Evolutionary conservation across 2,888 invertebrate genomes (phyloP), one percentile per base, ranked within the genome.

Genomic region (Acleris holmiana): DNA sequence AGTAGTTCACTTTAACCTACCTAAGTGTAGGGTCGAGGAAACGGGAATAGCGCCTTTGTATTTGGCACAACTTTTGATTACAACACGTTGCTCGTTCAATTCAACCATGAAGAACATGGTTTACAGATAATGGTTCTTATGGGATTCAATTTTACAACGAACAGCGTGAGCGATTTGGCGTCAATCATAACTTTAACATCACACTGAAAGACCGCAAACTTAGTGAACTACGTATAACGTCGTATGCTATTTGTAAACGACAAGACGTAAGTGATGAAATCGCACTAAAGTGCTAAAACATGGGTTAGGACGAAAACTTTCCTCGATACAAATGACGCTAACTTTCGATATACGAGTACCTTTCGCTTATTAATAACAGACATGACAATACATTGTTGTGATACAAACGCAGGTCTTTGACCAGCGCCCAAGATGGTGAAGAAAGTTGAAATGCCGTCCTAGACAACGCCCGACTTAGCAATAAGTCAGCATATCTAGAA

Each of bases 381-480:
- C 65, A 49, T 59, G 60, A 65, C 65, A 60, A 60, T 60, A 65
- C 55, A 41, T 65, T 55, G 35, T 35, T 35, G 44, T n/a, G 17
- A 4, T 44, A 44, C 17, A 44, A 17, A 44, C 2, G 44, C 76
- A 78, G 79, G 79, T 77, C 79, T 79, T 77, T 80, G 80, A 75
- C 77, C 81, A 80, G 69, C 71, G 70, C 89, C 86, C 82, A 83
- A 87, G 85, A 88, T 80, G 86, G 89, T 69, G 76, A 89, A 78
- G 91, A 91, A 91, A 91, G 90, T 85, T 76, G 78, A 69, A 67
- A 73, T 72, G 76, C 73, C 68, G 76, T 75, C 69, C 63, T 66
- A 68, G 73, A 69, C 77, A 71, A 76, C 79, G 77, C 75, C 76
- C 76, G 68, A 35, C 50, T 67, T 71, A 70, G 78, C 78, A 71